Conservation (phyloP, 2,113 vertebrate species). For the Eclectus roratus region DNA sequence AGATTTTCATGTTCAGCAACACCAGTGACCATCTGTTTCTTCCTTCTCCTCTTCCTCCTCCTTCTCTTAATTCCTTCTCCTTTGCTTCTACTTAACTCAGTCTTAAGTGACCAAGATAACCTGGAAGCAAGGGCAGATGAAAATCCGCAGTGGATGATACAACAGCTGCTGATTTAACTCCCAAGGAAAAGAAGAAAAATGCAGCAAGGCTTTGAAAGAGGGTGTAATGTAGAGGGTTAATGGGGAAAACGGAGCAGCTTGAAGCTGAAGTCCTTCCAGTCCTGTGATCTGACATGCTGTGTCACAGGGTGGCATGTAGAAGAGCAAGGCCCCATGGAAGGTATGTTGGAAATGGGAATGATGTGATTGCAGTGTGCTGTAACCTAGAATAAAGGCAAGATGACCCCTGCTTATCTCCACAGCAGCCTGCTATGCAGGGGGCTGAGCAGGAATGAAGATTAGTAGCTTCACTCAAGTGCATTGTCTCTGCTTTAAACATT, state of each 20-base stretch:
- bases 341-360: neutral
- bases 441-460: neutral
- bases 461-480: neutral
- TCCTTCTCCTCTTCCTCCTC: neutral
- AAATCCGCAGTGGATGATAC: neutral
- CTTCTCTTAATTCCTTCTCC: neutral
- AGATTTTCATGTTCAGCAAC: conserved; percentile 7
- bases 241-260: neutral
- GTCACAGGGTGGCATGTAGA: neutral
- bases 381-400: neutral
- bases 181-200: neutral
- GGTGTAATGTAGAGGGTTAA: neutral
- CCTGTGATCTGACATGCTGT: neutral
- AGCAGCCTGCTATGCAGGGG: neutral
- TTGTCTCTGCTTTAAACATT: neutral
- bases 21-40: conserved; percentile 13
- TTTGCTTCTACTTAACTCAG: neutral
- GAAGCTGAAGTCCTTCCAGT: neutral
- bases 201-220: neutral
- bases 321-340: neutral
- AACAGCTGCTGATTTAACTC: neutral
- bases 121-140: neutral
- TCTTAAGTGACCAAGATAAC: neutral
- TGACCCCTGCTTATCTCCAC: neutral
- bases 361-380: neutral